Evolutionary conservation across 2,797 vertebrate genomes (phyloP).

Genomic region (Myotis daubentonii): DNA sequence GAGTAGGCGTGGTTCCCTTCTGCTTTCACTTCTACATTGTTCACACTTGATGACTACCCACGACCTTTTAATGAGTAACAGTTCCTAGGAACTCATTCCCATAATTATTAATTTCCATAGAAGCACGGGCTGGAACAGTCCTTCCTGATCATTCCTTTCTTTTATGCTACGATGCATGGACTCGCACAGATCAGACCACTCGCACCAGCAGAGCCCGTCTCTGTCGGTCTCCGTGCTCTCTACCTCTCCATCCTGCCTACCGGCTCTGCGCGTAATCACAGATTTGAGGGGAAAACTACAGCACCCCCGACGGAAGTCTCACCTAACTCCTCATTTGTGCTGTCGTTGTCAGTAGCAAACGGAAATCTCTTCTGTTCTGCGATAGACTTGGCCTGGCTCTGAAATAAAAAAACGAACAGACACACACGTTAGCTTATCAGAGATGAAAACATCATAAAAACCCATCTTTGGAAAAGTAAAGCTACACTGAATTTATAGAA

Average conservation of each 20-base stretch:
- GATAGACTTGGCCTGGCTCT: conserved; percentile 96
- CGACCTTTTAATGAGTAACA: neutral
- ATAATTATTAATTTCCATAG: neutral
- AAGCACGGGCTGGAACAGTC: neutral
- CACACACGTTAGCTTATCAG: conserved; percentile 59
- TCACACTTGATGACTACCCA: neutral
- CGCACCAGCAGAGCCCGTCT: neutral
- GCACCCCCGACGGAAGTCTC: conserved; percentile 69
- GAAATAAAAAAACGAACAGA: conserved; percentile 74
- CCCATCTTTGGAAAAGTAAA: neutral
- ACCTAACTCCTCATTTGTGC: conserved; percentile 97
- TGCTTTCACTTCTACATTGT: neutral
- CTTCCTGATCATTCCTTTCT: neutral
- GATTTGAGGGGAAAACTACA: neutral
- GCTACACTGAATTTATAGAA: neutral
- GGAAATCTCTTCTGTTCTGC: conserved; percentile 96
- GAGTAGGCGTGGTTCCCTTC: neutral
- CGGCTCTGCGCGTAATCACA: neutral
- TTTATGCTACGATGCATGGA: neutral
- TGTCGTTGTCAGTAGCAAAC: conserved; percentile 93
- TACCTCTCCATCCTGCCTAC: neutral
- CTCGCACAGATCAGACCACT: neutral
- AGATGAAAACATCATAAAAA: conserved; percentile 8
- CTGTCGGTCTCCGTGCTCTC: neutral
- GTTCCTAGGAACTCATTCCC: neutral